Evolutionary conservation across 1,140 invertebrate genomes (phyloP), one percentile per base, ranked within the genome.

Genomic region (Eurosta solidaginis): DNA sequence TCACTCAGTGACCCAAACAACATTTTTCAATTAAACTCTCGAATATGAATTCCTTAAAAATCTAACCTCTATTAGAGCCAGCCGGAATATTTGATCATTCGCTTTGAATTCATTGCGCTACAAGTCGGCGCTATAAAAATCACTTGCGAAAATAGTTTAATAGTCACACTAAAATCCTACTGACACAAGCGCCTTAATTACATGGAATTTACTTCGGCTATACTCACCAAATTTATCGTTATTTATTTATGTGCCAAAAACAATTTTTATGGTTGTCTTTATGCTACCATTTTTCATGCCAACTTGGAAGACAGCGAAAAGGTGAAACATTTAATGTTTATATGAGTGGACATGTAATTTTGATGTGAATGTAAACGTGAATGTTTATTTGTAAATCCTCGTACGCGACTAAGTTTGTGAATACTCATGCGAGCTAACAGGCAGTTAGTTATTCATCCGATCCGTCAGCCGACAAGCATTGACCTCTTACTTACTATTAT

Each of bases 261-360:
- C 59, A 40, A 40, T 68, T 68, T 68, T 68, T 68, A 68, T 68
- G 59, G 59, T 22, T 68, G 59, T 36, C 59, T 68, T 68, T 42
- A 68, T 68, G 59, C 59, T 68, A 68, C 59, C 59, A 68, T 68
- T 68, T 68, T 68, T 68, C 59, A 68, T 68, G 59, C 33, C 59
- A 68, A 20, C 9, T 36, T 12, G 33, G 40, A 40, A 68, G 59
- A 68, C 52, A 54, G 52, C 36, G 10, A 68, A 40, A 33, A 36
- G 59, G 29, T 40, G 59, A 68, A 68, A 22, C 59, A 68, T 68
- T 68, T 10, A 68, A 68, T 68, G 59, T 68, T 68, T 68, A 40
- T 68, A 14, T 42, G 33, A 20, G 5, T 68, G 33, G 33, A 22
- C 5, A 3, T 54, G 0, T 9, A 9, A 36, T 68, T 27, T 29